phyloP scores from a whole-genome alignment of 2,797 vertebrate genomes.

The Sciaenops ocellatus region DNA sequence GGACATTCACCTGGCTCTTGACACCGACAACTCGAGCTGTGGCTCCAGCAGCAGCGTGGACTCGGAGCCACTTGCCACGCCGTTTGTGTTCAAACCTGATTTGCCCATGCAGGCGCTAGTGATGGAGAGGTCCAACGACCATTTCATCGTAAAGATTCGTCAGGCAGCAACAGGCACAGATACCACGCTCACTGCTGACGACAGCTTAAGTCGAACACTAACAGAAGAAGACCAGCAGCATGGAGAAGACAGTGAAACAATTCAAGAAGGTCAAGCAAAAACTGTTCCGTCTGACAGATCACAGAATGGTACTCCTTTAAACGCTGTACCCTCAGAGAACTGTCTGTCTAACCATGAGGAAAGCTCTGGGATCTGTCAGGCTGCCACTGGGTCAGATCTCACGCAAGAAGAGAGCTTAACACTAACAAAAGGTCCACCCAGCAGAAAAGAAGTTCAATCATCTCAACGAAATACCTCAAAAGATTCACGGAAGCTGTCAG shows the following conservation, averaged over 20 bases:
- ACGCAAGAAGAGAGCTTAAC: not conserved
- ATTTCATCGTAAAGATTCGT: slow-evolving; percentile 97
- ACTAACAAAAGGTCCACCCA: slow-evolving; percentile 1
- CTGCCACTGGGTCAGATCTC: not conserved
- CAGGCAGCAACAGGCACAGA: slow-evolving; percentile 70
- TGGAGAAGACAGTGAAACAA: accelerated
- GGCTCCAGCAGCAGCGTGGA: slow-evolving; percentile 86
- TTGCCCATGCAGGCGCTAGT: slow-evolving; percentile 96
- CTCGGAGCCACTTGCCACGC: slow-evolving; percentile 56
- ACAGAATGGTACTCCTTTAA: not conserved
- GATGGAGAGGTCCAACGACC: slow-evolving; percentile 97
- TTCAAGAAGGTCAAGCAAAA: slow-evolving; percentile 6
- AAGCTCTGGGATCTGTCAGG: not conserved
- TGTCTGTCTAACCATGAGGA: not conserved
- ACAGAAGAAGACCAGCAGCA: slow-evolving; percentile 37
- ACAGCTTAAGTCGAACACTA: slow-evolving; percentile 52
- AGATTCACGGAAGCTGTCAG: not conserved
- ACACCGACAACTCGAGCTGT: slow-evolving; percentile 95
- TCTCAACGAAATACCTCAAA: slow-evolving; percentile 17
- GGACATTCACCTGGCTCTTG: slow-evolving; percentile 94
- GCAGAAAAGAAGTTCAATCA: not conserved
- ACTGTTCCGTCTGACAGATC: not conserved
- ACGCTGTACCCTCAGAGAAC: not conserved
- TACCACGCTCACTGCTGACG: slow-evolving; percentile 43
- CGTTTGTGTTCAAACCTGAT: slow-evolving; percentile 90